phyloP scores from a whole-genome alignment of 37 sponge, comb jelly and placozoan genomes.

The Amphimedon queenslandica region DNA sequence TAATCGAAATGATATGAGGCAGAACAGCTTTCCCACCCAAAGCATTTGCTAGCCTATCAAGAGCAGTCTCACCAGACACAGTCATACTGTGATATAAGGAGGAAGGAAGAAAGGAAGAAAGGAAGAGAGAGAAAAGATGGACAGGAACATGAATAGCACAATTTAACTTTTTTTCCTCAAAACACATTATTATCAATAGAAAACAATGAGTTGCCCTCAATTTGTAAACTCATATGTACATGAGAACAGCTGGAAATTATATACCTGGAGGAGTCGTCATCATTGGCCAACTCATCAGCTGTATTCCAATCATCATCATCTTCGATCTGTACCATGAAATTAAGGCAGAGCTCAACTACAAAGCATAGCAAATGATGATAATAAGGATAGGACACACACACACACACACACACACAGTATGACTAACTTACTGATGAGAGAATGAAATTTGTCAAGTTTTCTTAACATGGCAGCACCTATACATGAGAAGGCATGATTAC shows the following conservation, averaged over 20 bases:
- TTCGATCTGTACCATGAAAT: conserved; percentile 86
- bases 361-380: background rate
- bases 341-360: conserved; percentile 62
- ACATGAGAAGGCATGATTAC: background rate
- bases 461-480: conserved; percentile 85
- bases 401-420: background rate
- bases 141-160: conserved; percentile 2
- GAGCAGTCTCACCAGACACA: conserved; percentile 82
- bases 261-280: conserved; percentile 69
- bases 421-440: conserved; percentile 45
- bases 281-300: conserved; percentile 72
- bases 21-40: conserved; percentile 92
- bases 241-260: too few relatives aligned
- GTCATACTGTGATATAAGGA: conserved; percentile 66
- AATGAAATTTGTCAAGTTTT: conserved; percentile 67
- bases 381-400: background rate
- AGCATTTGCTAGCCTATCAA: conserved; percentile 91
- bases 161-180: conserved; percentile 6
- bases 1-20: conserved; percentile 82
- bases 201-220: too few relatives aligned
- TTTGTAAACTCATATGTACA: too few relatives aligned
- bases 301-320: conserved; percentile 76
- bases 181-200: conserved; percentile 1
- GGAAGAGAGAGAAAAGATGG: background rate
- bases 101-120: background rate